phyloP scores from a whole-genome alignment of 2,888 invertebrate genomes.

The Apodemia mormo region DNA sequence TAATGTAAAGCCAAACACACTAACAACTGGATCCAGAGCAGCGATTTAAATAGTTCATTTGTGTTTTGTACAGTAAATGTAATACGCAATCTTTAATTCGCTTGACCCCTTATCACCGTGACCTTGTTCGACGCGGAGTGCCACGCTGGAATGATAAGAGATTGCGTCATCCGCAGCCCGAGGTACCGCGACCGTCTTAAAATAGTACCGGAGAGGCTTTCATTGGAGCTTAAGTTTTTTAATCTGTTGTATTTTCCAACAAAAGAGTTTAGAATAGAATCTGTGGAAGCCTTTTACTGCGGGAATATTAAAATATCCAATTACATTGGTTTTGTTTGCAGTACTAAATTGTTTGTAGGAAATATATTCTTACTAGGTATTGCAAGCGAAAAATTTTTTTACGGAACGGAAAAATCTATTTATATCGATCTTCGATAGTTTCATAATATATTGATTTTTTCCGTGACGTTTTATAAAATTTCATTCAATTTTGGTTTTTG shows the following conservation, averaged over 20 bases:
- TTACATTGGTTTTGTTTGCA: too few relatives aligned
- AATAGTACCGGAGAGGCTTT: slow-evolving; percentile 27
- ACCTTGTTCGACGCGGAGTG: slow-evolving; percentile 31
- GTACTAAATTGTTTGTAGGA: too few relatives aligned
- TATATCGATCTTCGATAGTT: too few relatives aligned
- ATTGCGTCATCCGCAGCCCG: slow-evolving; percentile 35
- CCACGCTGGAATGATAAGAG: slow-evolving; percentile 33
- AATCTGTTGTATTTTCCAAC: slow-evolving; percentile 12
- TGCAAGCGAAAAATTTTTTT: too few relatives aligned
- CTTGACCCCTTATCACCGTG: slow-evolving; percentile 36
- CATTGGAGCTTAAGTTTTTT: not conserved
- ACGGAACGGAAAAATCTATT: too few relatives aligned
- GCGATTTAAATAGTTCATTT: not conserved
- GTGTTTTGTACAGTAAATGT: slow-evolving; percentile 8
- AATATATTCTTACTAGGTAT: too few relatives aligned
- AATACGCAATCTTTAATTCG: not conserved
- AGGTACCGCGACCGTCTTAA: slow-evolving; percentile 26
- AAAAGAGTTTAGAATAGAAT: slow-evolving; percentile 7
- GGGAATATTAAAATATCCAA: slow-evolving; percentile 1
- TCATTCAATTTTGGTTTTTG: too few relatives aligned
- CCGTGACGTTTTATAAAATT: too few relatives aligned
- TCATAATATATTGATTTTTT: too few relatives aligned
- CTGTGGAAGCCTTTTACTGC: not conserved
- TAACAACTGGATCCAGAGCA: not conserved
- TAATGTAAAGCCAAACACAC: not conserved